phyloP scores from a whole-genome alignment of 2,888 invertebrate genomes.

The Glaucopsyche alexis region DNA sequence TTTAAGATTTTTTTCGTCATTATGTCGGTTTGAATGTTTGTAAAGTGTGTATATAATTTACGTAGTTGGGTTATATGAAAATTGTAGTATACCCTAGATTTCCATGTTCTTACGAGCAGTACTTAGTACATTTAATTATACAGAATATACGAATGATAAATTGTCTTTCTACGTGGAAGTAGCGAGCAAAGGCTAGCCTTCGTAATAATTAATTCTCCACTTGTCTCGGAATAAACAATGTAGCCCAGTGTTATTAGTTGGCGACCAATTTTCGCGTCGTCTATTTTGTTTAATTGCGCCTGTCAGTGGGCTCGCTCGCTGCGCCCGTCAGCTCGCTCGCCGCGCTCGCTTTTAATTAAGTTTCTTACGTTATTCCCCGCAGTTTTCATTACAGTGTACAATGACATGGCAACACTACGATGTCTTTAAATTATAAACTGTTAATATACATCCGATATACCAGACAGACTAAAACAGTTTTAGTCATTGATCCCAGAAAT shows the following conservation, averaged over 20 bases:
- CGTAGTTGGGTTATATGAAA: too few species aligned
- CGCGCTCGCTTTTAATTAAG: conserved; percentile 21
- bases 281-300: conserved; percentile 20
- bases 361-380: conserved; percentile 16
- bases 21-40: too few species aligned
- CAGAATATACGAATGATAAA: neutral
- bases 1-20: too few species aligned
- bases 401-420: neutral
- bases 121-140: neutral
- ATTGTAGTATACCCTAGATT: too few species aligned
- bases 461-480: too few species aligned
- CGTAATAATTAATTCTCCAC: neutral
- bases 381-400: conserved; percentile 1
- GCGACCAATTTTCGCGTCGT: conserved; percentile 25
- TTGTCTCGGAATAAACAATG: neutral
- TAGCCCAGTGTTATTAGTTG: neutral
- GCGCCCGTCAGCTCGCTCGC: neutral
- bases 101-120: too few species aligned
- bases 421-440: neutral
- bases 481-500: too few species aligned
- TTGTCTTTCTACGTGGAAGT: neutral
- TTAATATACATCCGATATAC: neutral
- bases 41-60: too few species aligned
- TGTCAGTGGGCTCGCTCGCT: conserved; percentile 1
- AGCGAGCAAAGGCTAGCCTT: neutral